A percentile compares a stretch with the other conserved stretches of the same genome.
Evolutionary conservation across 2,797 vertebrate genomes (phyloP).

Genomic region (Parauchenoglanis punctatus): DNA sequence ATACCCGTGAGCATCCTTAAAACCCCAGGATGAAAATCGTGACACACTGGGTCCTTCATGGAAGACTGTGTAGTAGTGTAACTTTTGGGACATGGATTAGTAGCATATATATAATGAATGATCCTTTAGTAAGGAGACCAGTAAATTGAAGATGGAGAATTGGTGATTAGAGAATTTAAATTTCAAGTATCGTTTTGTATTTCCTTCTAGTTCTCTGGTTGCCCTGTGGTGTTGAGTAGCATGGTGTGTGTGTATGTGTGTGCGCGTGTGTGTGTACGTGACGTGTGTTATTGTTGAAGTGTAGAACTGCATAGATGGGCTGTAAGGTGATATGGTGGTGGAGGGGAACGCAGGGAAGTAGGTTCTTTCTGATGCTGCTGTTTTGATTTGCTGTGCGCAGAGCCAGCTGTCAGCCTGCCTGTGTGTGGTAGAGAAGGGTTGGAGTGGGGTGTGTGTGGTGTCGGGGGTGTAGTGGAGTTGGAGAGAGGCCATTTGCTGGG

Average conservation of each 20-base stretch:
- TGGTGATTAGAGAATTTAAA: constrained; percentile 4
- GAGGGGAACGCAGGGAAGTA: constrained; percentile 48
- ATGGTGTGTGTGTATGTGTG: constrained; percentile 20
- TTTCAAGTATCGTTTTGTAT: constrained; percentile 3
- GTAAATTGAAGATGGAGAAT: neutral
- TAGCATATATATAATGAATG: neutral
- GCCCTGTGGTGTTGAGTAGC: neutral
- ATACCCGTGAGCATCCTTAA: neutral
- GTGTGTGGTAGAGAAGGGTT: constrained; percentile 67
- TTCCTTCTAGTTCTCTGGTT: neutral
- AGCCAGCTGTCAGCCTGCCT: constrained; percentile 80
- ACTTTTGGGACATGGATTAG: neutral
- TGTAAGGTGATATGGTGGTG: constrained; percentile 56
- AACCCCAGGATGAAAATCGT: neutral
- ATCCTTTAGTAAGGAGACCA: neutral
- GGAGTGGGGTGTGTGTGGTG: constrained; percentile 29
- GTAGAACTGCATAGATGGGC: constrained; percentile 45
- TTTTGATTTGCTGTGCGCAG: constrained; percentile 75
- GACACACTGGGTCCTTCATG: neutral
- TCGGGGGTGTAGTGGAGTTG: constrained; percentile 63
- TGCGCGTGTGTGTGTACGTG: constrained; percentile 20
- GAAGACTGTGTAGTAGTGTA: neutral
- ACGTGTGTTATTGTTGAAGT: constrained; percentile 49
- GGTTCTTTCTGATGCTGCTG: constrained; percentile 60
- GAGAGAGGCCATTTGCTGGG: constrained; percentile 73